Evolutionary conservation across 2,888 invertebrate species (phyloP), one percentile per base, ranked within the genome.

Genomic region (Gymnosoma rotundatum): DNA sequence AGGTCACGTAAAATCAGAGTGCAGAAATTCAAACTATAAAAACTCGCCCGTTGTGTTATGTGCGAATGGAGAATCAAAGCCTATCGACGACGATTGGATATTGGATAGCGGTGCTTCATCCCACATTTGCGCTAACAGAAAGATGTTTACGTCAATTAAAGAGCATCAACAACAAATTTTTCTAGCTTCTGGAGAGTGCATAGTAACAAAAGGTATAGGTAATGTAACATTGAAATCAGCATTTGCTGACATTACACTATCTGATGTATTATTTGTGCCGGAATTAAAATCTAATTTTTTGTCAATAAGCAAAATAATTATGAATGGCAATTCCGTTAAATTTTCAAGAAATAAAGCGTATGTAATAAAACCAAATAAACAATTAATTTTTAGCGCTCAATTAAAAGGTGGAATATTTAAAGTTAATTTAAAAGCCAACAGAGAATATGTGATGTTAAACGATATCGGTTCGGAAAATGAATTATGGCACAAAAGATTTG

Each of bases 401-500:
- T 42, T 78, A 48, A 63, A 18, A 16, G 61, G 67, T 32, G 81
- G 78, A 20, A 74, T 84, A 52, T 78, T 74, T 78, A 60, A 48
- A 60, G 32, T 20, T n/a, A 48, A 72, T 61, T 20, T 72, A 36
- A 36, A 76, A 63, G 4, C 50, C 50, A 61, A 25, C 14, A 60
- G 20, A 16, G 50, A 67, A 54, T 60, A 21, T 7, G 50, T 45
- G 48, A 61, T 66, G 66, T 42, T 20, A 32, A 63, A 54, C 12
- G 45, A 42, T 32, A 32, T 21, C 42, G 56, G 25, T 8, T 63
- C 69, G 14, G 69, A 81, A 54, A 58, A 38, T 12, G 42, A 42
- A 21, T n/a, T 80, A 56, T 83, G 80, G 85, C 85, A 83, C 61
- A 58, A 61, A 12, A 32, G 83, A 50, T 86, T 58, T 45, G 83